These are phyloP conservation scores for Drosophila monieri DNA, from an alignment of 2,888 invertebrate species.

Conservation along the genomic window DNA sequence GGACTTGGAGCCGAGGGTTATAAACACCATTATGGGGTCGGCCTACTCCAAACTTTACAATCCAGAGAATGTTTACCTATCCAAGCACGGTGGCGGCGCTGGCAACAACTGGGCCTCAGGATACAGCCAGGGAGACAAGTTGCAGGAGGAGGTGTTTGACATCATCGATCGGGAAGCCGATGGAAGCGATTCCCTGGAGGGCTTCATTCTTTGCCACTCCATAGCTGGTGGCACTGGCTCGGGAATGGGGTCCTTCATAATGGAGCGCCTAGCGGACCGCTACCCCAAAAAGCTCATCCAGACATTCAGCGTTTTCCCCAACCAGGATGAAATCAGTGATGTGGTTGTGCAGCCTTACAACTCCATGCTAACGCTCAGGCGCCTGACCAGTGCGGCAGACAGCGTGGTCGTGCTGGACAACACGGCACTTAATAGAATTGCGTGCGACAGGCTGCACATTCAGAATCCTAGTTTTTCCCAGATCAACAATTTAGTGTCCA, in stretches of 20 bases:
- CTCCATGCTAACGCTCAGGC: slow-evolving; percentile 95
- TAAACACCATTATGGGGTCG: slow-evolving; percentile 97
- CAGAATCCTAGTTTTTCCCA: slow-evolving; percentile 98
- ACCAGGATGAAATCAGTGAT: slow-evolving; percentile 97
- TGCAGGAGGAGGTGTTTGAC: slow-evolving; percentile 98
- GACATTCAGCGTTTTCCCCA: slow-evolving; percentile 99
- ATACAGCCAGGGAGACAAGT: slow-evolving; percentile 95
- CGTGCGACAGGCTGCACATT: slow-evolving; percentile 96
- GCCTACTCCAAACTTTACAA: slow-evolving; percentile 98
- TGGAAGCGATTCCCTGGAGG: slow-evolving; percentile 99
- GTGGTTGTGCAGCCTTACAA: slow-evolving; percentile 99
- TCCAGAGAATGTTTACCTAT: slow-evolving; percentile 98
- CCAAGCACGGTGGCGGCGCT: slow-evolving; percentile 99
- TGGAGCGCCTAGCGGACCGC: slow-evolving; percentile 95
- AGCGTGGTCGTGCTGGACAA: slow-evolving; percentile 99
- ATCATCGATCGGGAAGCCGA: slow-evolving; percentile 99
- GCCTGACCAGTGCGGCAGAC: slow-evolving; percentile 97
- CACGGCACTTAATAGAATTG: slow-evolving; percentile 97
- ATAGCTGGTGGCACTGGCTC: slow-evolving; percentile 99
- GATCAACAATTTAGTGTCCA: slow-evolving; percentile 98
- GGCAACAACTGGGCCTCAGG: slow-evolving; percentile 99
- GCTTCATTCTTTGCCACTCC: slow-evolving; percentile 99
- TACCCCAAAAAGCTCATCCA: slow-evolving; percentile 99
- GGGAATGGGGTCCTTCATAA: slow-evolving; percentile 98
- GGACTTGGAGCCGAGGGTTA: slow-evolving; percentile 98